These are phyloP conservation scores for Penaeus vannamei DNA, from an alignment of 1,140 invertebrate species.

Conservation along the genomic window DNA sequence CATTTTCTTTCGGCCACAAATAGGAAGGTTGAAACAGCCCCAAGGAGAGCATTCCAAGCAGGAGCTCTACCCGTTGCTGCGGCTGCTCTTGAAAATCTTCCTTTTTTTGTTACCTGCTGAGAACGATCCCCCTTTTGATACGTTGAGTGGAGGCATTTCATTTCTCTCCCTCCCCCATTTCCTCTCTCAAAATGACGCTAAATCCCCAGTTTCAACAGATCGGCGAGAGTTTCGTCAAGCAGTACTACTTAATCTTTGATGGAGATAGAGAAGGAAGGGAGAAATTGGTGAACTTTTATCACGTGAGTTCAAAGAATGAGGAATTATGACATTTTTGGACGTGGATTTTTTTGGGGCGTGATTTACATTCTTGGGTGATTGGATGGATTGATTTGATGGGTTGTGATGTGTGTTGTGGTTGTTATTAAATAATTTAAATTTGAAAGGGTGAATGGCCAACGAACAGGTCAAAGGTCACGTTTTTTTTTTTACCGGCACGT, in stretches of 20 bases:
- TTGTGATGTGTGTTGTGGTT: no score
- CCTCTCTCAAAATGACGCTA: slow-evolving; percentile 79
- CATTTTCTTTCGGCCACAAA: no score
- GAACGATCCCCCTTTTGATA: no score
- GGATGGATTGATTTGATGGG: no score
- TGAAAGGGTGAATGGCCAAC: no score
- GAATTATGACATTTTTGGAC: background rate
- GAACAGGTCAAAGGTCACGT: background rate
- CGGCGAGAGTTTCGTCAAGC: slow-evolving; percentile 92
- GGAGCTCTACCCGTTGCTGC: background rate
- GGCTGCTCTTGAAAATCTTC: slow-evolving; percentile 25
- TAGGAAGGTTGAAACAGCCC: no score
- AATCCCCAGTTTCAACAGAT: slow-evolving; percentile 93
- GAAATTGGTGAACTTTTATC: slow-evolving; percentile 90
- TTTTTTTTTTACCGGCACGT: slow-evolving; percentile 60
- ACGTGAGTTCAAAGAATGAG: slow-evolving; percentile 78
- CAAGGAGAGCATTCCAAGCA: background rate
- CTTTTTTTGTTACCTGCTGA: no score
- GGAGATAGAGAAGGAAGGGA: slow-evolving; percentile 82
- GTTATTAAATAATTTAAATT: background rate
- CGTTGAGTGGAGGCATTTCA: no score
- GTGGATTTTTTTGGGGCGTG: background rate
- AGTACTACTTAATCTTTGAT: slow-evolving; percentile 93
- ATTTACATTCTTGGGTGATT: no score
- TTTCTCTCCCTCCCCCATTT: background rate